Evolutionary conservation across 2,888 invertebrate species (phyloP).

Genomic region (Abscondita cerata): DNA sequence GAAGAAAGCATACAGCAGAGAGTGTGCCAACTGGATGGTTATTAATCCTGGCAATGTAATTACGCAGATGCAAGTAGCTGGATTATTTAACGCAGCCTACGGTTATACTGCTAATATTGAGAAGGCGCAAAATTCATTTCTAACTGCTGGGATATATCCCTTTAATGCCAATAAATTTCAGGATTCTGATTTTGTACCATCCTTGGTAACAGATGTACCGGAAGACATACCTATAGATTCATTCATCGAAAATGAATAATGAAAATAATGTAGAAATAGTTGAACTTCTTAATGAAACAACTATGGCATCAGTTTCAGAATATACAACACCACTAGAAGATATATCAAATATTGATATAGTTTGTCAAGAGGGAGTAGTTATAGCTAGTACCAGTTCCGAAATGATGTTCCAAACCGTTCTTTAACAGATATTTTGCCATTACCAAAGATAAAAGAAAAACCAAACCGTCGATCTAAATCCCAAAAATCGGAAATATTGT

Average conservation of each 20-base stretch:
- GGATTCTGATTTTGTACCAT: conserved; percentile 1
- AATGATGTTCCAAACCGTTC: no score
- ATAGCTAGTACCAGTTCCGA: background rate
- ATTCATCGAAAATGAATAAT: no score
- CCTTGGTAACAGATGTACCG: no score
- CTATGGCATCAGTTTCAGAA: background rate
- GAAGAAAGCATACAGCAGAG: conserved; percentile 16
- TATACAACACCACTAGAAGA: background rate
- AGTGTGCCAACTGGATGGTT: conserved; percentile 20
- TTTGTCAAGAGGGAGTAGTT: background rate
- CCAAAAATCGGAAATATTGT: conserved; percentile 7
- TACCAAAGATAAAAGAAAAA: background rate
- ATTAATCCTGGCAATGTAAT: conserved; percentile 22
- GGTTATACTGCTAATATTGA: conserved; percentile 13
- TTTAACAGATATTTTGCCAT: conserved; percentile 8
- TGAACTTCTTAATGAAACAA: no score
- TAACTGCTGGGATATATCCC: conserved; percentile 22
- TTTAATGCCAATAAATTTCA: background rate
- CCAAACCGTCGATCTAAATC: background rate
- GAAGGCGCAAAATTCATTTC: conserved; percentile 14
- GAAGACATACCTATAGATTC: no score
- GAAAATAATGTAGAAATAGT: no score
- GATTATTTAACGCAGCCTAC: conserved; percentile 19
- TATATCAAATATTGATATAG: background rate
- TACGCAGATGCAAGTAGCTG: conserved; percentile 16